These are phyloP conservation scores for Nebria brevicollis DNA, from an alignment of 2,888 invertebrate genomes.

Conservation along the genomic window DNA sequence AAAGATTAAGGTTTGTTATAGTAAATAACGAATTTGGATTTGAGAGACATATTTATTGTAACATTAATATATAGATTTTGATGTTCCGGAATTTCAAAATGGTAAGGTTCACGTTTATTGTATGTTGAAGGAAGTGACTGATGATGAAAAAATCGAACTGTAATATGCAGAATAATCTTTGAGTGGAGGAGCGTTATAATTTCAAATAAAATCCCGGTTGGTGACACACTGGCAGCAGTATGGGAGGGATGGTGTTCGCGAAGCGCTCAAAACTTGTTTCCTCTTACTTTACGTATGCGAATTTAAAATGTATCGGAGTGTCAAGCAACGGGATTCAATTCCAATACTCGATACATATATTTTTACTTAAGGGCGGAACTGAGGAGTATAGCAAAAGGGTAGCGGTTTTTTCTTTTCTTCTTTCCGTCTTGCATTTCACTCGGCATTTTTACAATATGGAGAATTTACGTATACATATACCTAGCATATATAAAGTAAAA, in stretches of 20 bases:
- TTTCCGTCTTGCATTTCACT: slow-evolving; percentile 41
- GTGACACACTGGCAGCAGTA: slow-evolving; percentile 31
- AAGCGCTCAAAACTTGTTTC: slow-evolving; percentile 55
- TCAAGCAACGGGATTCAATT: slow-evolving; percentile 61
- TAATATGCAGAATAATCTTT: slow-evolving; percentile 45
- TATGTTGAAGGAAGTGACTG: not conserved
- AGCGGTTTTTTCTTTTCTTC: slow-evolving; percentile 14
- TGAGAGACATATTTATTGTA: no score
- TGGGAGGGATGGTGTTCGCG: not conserved
- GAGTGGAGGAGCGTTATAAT: slow-evolving; percentile 46
- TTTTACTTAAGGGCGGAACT: slow-evolving; percentile 63
- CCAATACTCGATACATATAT: slow-evolving; percentile 64
- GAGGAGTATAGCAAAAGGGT: slow-evolving; percentile 51
- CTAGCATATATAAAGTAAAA: not conserved
- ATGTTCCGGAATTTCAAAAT: no score
- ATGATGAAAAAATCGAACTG: slow-evolving; percentile 6
- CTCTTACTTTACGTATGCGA: slow-evolving; percentile 60
- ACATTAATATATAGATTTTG: no score
- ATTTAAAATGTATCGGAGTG: slow-evolving; percentile 63
- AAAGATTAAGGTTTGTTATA: no score
- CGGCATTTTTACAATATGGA: slow-evolving; percentile 54
- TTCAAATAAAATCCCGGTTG: slow-evolving; percentile 46
- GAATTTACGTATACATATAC: slow-evolving; percentile 60
- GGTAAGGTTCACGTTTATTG: no score
- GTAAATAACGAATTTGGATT: no score